These are phyloP conservation scores for Tauraco hartlaubi DNA, from an alignment of 2,797 vertebrate genomes.

Conservation along the genomic window DNA sequence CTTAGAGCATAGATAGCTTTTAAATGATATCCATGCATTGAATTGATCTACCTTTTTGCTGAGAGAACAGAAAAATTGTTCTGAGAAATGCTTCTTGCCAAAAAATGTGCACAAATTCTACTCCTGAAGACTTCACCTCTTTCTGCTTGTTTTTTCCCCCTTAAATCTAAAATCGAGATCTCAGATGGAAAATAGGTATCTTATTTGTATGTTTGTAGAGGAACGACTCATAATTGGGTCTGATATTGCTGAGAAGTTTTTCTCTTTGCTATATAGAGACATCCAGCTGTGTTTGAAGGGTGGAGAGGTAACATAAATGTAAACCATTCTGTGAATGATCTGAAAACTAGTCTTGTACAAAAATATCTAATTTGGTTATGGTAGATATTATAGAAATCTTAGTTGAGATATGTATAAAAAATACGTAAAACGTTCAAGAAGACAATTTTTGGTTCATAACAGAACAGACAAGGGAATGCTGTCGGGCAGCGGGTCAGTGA, in stretches of 20 bases:
- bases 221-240: not conserved
- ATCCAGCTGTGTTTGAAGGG: not conserved
- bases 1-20: conserved; percentile 3
- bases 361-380: not conserved
- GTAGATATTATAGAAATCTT: not conserved
- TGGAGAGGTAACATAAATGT: not conserved
- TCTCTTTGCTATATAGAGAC: not conserved
- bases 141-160: not conserved
- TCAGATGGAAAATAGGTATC: not conserved
- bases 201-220: not conserved
- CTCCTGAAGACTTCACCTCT: not conserved
- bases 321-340: not conserved
- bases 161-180: not conserved
- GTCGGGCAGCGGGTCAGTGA: not conserved
- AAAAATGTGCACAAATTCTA: not conserved
- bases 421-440: not conserved
- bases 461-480: not conserved
- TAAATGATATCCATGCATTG: conserved; percentile 8
- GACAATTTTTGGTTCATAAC: not conserved
- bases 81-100: not conserved
- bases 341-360: not conserved
- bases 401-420: too few species aligned
- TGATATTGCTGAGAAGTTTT: not conserved
- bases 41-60: conserved; percentile 25
- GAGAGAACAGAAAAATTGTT: conserved; percentile 23